These are phyloP conservation scores for Echinometra lucunter DNA, from an alignment of 53 echinoderm and acorn worm species.

Conservation along the genomic window DNA sequence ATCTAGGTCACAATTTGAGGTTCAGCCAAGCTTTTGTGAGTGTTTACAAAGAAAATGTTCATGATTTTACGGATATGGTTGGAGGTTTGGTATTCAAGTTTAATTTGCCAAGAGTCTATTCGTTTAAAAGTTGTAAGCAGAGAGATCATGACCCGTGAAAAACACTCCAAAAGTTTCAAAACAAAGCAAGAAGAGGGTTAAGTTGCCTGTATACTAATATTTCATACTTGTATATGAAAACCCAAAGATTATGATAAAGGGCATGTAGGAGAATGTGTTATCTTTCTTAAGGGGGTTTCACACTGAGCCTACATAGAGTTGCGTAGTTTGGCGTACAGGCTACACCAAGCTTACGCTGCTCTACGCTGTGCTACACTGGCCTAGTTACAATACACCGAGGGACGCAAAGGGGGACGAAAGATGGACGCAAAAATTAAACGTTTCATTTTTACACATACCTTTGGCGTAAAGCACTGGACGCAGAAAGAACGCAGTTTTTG, in stretches of 20 bases:
- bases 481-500: no score
- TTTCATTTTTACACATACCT: no score
- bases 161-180: background rate
- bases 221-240: background rate
- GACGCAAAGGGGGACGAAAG: no score
- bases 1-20: background rate
- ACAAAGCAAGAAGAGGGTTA: background rate
- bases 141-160: background rate
- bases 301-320: no score
- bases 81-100: background rate
- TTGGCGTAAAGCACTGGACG: no score
- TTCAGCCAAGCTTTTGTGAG: background rate
- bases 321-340: no score
- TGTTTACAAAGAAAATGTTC: background rate
- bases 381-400: no score
- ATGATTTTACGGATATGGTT: background rate
- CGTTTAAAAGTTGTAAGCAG: background rate
- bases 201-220: background rate
- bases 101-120: background rate
- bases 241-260: background rate
- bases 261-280: background rate
- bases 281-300: background rate
- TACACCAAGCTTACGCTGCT: no score
- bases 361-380: no score
- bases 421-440: no score